Base-by-base conservation (phyloP, 2,888 invertebrate species). In the Sinelater perroti region DNA sequence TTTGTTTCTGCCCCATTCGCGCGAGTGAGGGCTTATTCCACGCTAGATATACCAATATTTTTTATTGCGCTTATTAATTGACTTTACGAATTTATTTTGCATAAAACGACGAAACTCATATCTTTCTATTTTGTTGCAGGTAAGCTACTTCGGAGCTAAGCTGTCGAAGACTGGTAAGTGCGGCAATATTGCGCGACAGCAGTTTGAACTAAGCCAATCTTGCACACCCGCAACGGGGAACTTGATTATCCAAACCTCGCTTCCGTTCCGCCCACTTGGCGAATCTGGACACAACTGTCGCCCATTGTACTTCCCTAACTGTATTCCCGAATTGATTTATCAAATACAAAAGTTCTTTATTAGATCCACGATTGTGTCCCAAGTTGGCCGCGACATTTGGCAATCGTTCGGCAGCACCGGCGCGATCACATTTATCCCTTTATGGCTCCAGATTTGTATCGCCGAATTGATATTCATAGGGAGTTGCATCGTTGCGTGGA, bases 291-390 rank as follows among this genome's bases (percentile, higher is more conserved):
- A 62, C 66, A 70, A 70, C 70, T 70, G 72, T 70, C 68, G 49
- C 64, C 69, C 62, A 67, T 70, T 69, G 69, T 67, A 63, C 64
- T 65, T 63, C 60, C 54, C 68, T 68, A 72, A 70, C 67, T 66
- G 67, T 65, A 69, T 70, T 65, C 66, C 57, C 61, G 65, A 72
- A 73, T 73, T 73, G 73, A 73, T 74, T 74, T 73, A 72, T 73
- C 73, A 72, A 72, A 73, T 71, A 72, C 70, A 71, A 73, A 72
- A 74, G 70, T 75, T 73, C 71, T 72, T 73, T 74, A 74, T 74
- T 73, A 71, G 70, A 72, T 72, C 67, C 67, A 70, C 71, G 73
- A 73, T 72, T 73, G 72, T 72, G 70, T 70, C 67, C 65, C 65
- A 69, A 70, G 67, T 72, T 68, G 67, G 63, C 59, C 61, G 66